Percentiles rank a stretch among this genome's conserved stretches.
phyloP scores from a whole-genome alignment of 2,888 invertebrate genomes.

The Stratiomys singularior region DNA sequence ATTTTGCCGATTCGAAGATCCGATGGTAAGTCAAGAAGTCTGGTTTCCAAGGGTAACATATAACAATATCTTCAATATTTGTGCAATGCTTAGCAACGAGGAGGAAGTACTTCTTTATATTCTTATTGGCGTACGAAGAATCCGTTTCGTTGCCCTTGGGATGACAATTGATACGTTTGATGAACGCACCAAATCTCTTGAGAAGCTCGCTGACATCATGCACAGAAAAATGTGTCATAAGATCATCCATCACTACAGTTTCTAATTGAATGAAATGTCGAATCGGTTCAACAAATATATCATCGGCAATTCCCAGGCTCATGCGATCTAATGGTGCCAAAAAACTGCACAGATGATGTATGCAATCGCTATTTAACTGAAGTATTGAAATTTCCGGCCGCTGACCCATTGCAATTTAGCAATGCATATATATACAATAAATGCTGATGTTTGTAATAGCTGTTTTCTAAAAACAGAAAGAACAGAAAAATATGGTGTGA shows the following conservation, averaged over 20 bases:
- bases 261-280: constrained; percentile 7
- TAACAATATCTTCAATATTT: constrained; percentile 2
- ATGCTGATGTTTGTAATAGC: too few species aligned
- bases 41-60: constrained; percentile 18
- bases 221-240: background rate
- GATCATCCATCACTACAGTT: background rate
- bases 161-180: constrained; percentile 1
- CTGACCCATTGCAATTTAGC: background rate
- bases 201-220: background rate
- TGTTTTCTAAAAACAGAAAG: background rate
- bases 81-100: background rate
- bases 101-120: background rate
- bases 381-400: background rate
- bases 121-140: background rate
- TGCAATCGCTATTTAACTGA: constrained; percentile 19
- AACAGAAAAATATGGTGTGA: too few species aligned
- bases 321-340: constrained; percentile 1
- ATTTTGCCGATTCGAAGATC: background rate
- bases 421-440: too few species aligned
- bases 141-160: background rate
- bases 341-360: background rate
- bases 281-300: background rate
- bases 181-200: background rate
- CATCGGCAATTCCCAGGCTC: background rate
- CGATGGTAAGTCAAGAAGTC: background rate